Conservation (phyloP, 2,888 invertebrate genomes). For the Oscheius sp. region DNA sequence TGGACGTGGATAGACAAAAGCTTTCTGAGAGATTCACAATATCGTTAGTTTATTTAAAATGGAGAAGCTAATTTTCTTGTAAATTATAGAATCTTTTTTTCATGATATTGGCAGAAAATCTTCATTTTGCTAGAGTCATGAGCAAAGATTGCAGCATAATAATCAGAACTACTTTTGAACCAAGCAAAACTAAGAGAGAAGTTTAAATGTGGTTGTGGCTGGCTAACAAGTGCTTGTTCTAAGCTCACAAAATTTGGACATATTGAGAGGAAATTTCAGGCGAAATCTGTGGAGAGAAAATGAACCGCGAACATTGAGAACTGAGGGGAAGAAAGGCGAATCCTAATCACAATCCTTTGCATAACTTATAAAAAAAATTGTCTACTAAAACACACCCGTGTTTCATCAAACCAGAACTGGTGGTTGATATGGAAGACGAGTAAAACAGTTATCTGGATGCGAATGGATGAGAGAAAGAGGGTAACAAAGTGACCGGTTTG, state of each 20-base stretch:
- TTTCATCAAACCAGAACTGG: neutral
- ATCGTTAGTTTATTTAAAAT: too few relatives aligned
- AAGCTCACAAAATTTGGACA: too few relatives aligned
- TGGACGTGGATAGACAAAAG: too few relatives aligned
- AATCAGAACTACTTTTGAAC: neutral
- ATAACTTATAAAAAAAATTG: neutral
- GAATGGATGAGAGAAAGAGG: neutral
- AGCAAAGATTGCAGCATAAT: neutral
- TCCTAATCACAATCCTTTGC: conserved; percentile 10
- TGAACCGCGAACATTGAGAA: neutral
- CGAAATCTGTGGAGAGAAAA: neutral
- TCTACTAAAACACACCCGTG: conserved; percentile 18
- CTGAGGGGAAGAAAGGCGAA: neutral
- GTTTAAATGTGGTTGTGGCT: neutral
- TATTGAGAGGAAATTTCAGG: neutral
- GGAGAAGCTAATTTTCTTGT: too few relatives aligned
- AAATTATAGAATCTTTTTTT: too few relatives aligned
- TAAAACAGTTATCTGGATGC: neutral
- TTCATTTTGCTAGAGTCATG: neutral
- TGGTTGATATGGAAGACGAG: conserved; percentile 27
- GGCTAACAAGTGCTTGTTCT: too few relatives aligned
- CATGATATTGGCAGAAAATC: neutral
- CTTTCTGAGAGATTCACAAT: too few relatives aligned
- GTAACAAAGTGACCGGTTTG: neutral
- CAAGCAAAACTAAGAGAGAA: neutral